Base-by-base conservation (phyloP, 2,888 invertebrate genomes). In the Fissipunctia ypsillon region DNA sequence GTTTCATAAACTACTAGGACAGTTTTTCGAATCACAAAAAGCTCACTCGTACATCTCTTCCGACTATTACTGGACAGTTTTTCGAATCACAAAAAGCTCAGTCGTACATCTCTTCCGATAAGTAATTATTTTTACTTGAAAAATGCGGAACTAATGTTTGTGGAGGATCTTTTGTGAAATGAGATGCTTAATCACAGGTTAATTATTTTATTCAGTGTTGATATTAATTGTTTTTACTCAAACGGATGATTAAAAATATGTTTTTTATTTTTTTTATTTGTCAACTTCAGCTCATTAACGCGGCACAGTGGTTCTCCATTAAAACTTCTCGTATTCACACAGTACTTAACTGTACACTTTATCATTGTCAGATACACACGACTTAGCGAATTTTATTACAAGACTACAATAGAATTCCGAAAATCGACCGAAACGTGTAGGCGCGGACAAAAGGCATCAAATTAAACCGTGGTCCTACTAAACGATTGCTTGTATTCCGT, bases 371-470 rank as follows among this genome's bases (percentile, higher is more conserved):
- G n/a, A 25, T 68, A 63, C 48, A 54, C 52, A 61, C 43, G 16
- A 71, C 48, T 50, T 52, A 64, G 48, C 63, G 50, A 76, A 70
- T 69, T 31, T 4, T 2, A 2, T 31, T 76, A 60, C 73, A 76
- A 66, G 35, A 54, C 57, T 52, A 80, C 81, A 83, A 83, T 67
- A 50, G 65, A 45, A 70, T 73, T 74, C 65, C 45, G 31, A 73
- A 84, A 57, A 73, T 50, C 66, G 25, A 45, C 56, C 61, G 35
- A 54, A 75, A 71, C 67, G 28, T 50, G 60, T 64, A 64, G 72
- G 35, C 56, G 70, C 57, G 67, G 63, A 78, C 79, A 68, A 86
- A 79, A 78, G 72, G 60, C 64, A 78, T 80, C 73, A 75, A 85
- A 84, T 84, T 78, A 75, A 82, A 75, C 61, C 56, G 50, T 52